Conservation (phyloP, 1,140 invertebrate species). For the Homalodisca vitripennis region DNA sequence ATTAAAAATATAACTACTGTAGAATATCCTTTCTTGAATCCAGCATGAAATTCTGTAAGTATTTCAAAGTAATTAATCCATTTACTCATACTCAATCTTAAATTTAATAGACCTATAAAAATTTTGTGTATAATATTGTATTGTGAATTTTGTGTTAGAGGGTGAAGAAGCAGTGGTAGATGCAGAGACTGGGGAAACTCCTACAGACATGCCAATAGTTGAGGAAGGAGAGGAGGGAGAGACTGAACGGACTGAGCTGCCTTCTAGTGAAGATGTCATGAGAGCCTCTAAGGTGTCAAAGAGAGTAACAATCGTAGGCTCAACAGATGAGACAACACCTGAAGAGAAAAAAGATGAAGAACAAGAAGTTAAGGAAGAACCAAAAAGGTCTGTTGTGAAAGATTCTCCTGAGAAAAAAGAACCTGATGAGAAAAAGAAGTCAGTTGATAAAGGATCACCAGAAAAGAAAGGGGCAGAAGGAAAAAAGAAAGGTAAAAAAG, state of each 20-base stretch:
- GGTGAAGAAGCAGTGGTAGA: constrained; percentile 30
- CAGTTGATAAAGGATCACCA: not conserved
- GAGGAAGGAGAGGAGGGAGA: not conserved
- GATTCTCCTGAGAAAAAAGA: not conserved
- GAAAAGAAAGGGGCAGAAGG: constrained; percentile 28
- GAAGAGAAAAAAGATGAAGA: constrained; percentile 1
- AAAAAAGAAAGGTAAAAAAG: constrained; percentile 18
- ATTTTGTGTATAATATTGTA: no score
- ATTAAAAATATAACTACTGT: no score
- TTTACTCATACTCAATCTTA: no score
- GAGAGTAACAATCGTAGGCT: not conserved
- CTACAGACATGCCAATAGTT: not conserved
- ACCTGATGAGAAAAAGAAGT: constrained; percentile 21
- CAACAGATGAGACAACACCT: not conserved
- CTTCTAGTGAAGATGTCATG: no score
- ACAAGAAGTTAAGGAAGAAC: constrained; percentile 8
- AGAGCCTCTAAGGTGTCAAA: not conserved
- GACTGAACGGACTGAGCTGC: not conserved
- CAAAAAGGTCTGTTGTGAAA: not conserved
- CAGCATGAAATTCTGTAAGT: no score
- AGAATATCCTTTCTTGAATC: no score
- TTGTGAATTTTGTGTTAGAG: no score
- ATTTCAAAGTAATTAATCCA: no score
- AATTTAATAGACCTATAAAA: no score
- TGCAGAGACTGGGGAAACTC: constrained; percentile 23